These are phyloP conservation scores for Cyanoderma ruficeps DNA, from an alignment of 2,113 vertebrate genomes.

Conservation along the genomic window DNA sequence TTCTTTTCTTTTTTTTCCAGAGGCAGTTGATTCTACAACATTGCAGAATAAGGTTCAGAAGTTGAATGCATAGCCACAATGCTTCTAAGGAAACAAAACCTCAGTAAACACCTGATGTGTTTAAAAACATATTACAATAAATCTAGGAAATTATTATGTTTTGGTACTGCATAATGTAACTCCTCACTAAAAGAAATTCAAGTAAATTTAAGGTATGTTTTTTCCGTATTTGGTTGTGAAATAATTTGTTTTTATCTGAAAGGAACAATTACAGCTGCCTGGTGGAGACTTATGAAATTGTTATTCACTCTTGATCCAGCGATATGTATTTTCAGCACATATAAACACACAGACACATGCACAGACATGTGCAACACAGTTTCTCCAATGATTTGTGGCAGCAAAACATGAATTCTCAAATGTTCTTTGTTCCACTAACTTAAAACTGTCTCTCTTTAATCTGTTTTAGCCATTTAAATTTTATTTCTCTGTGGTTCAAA, in stretches of 20 bases:
- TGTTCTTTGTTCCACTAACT: not conserved
- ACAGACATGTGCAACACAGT: not conserved
- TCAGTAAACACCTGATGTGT: not conserved
- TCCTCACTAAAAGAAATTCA: not conserved
- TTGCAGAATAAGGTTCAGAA: not conserved
- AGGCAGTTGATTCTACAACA: not conserved
- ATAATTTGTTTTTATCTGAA: not conserved
- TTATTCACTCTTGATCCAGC: not conserved
- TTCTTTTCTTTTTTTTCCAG: not conserved
- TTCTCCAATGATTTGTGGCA: not conserved
- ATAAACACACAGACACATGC: not conserved
- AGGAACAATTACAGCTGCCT: not conserved
- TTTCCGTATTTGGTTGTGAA: not conserved
- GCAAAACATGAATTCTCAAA: not conserved
- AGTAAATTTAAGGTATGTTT: not conserved
- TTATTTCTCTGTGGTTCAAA: not conserved
- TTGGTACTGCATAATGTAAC: not conserved
- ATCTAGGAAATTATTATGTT: not conserved
- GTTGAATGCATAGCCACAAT: not conserved
- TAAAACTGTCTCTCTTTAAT: not conserved
- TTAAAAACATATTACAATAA: not conserved
- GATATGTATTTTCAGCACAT: not conserved
- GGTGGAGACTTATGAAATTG: not conserved
- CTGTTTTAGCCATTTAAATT: not conserved
- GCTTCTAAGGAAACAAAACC: conserved; percentile 18